Conservation (phyloP, 1,140 invertebrate species). For the Phenacoccus solenopsis region DNA sequence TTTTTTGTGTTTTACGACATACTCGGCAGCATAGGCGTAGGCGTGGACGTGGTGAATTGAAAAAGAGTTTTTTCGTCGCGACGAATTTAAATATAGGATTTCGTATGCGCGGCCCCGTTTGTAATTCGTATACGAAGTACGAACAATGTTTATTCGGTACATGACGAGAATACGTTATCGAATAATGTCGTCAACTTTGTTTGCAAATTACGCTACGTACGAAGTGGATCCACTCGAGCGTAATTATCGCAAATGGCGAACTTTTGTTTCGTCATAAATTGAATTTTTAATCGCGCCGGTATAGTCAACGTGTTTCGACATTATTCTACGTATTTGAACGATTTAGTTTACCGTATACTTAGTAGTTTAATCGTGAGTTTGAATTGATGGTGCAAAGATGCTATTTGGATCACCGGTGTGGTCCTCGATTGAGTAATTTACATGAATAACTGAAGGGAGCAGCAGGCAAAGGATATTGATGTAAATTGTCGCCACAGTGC, state of each 20-base stretch:
- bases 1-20: neutral
- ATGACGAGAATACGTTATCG: neutral
- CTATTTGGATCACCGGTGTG: too few relatives aligned
- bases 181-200: neutral
- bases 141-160: neutral
- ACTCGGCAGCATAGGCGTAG: neutral
- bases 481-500: too few relatives aligned
- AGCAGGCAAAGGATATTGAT: too few relatives aligned
- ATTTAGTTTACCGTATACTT: too few relatives aligned
- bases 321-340: neutral
- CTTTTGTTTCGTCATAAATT: neutral
- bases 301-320: neutral
- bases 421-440: too few relatives aligned
- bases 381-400: too few relatives aligned
- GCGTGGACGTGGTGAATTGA: neutral
- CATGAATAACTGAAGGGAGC: too few relatives aligned
- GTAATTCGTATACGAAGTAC: too few relatives aligned
- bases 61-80: neutral
- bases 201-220: neutral
- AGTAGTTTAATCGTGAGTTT: too few relatives aligned
- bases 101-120: neutral
- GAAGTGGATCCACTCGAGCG: neutral
- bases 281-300: neutral
- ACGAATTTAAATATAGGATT: constrained; percentile 3
- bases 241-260: neutral